These are phyloP conservation scores for Chrysodeixis includens DNA, from an alignment of 2,888 invertebrate genomes.

Conservation along the genomic window DNA sequence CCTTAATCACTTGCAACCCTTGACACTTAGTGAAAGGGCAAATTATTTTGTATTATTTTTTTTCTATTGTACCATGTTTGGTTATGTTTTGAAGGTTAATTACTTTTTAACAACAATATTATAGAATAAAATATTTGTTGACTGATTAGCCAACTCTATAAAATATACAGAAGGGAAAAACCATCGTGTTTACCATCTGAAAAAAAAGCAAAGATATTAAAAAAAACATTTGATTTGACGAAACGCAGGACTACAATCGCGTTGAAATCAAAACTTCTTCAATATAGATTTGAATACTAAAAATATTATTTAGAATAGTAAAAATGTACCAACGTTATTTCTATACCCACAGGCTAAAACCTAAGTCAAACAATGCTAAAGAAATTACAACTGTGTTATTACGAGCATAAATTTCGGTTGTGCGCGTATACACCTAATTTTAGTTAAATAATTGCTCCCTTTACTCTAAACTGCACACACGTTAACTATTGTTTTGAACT, in stretches of 20 bases:
- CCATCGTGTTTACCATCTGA: too few species aligned
- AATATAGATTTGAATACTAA: neutral
- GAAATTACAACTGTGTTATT: neutral
- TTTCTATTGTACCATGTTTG: conserved; percentile 34
- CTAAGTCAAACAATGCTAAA: neutral
- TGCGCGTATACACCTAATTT: conserved; percentile 5
- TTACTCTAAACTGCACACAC: neutral
- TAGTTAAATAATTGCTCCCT: conserved; percentile 5
- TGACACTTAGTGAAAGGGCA: conserved; percentile 65
- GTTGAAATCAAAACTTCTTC: too few species aligned
- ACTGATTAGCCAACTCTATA: neutral
- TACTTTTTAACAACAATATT: conserved; percentile 38
- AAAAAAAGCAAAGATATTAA: too few species aligned
- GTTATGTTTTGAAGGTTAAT: conserved; percentile 47
- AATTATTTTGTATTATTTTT: conserved; percentile 63
- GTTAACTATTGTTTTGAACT: conserved; percentile 33
- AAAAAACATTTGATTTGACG: too few species aligned
- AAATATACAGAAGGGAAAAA: too few species aligned
- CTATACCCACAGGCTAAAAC: neutral
- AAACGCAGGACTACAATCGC: too few species aligned
- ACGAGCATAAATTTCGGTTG: neutral
- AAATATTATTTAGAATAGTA: neutral
- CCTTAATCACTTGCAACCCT: conserved; percentile 77
- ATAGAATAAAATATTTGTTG: conserved; percentile 9
- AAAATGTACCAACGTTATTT: neutral